Evolutionary conservation across 1,140 invertebrate species (phyloP).

Genomic region (Nixonia krombeini): DNA sequence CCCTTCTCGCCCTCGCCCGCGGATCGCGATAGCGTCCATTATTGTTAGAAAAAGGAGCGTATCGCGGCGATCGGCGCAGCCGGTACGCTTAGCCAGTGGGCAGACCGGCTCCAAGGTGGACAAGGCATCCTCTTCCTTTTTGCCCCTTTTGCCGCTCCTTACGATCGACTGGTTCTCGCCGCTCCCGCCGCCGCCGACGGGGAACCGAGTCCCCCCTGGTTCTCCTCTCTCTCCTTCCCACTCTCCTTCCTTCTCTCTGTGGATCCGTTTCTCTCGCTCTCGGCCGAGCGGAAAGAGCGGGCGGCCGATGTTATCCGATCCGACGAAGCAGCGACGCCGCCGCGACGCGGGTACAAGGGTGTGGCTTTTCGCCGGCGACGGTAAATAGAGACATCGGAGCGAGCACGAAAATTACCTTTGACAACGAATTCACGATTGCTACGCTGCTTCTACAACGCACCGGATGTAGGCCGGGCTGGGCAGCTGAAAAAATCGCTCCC

Average conservation of each 20-base stretch:
- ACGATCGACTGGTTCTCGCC: constrained; percentile 29
- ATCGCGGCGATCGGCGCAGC: constrained; percentile 20
- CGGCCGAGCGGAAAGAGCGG: constrained; percentile 36
- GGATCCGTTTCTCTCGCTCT: too few species aligned
- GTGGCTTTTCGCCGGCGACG: constrained; percentile 27
- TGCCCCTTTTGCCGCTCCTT: constrained; percentile 29
- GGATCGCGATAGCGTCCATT: constrained; percentile 4
- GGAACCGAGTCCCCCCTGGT: not conserved
- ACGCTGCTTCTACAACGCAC: too few species aligned
- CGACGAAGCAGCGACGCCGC: too few species aligned
- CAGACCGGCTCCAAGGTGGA: constrained; percentile 48
- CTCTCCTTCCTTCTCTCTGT: too few species aligned
- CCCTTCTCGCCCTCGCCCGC: too few species aligned
- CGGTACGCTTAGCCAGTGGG: constrained; percentile 31
- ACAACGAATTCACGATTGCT: too few species aligned
- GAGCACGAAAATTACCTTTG: not conserved
- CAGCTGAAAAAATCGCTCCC: too few species aligned
- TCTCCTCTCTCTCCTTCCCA: too few species aligned
- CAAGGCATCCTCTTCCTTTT: constrained; percentile 43
- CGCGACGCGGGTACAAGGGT: constrained; percentile 40
- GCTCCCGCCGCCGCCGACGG: constrained; percentile 6
- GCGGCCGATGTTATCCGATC: constrained; percentile 51
- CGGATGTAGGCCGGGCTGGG: too few species aligned
- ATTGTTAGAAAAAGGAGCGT: constrained; percentile 13
- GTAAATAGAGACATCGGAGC: not conserved